Base-by-base conservation (phyloP, 2,888 invertebrate species). In the Candidula unifasciata region DNA sequence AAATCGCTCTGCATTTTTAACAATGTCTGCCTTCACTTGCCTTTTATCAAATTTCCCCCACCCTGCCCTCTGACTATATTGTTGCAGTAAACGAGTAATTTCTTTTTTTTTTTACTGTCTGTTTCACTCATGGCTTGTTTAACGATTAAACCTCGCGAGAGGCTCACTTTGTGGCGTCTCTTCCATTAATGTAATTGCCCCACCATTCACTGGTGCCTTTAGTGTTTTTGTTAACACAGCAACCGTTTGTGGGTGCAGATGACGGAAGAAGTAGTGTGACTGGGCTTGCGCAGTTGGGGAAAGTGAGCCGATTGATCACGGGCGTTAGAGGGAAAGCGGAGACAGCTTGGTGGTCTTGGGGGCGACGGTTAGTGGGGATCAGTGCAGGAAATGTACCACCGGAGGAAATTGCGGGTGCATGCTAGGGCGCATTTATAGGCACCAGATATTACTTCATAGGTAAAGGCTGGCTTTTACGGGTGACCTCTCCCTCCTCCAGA, bases 101-200 rank as follows among this genome's bases (percentile, higher is more conserved):
- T 21, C 69, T 73, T 44, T 60, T 57, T 21, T 52, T 73, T 44
- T 52, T 54, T 54, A 74, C 74, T 74, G 74, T 74, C 74, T 54
- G 30, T 74, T 80, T 80, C 80, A 80, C 66, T 80, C 37, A 80
- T 52, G 68, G 52, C 35, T 80, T 68, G 80, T 80, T 80, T 80
- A 80, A 33, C 68, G 27, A 52, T 80, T 68, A 80, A 80, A 44
- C 52, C 68, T 64, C 78, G 24, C 30, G 52, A 80, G 80, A 68
- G 80, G 68, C 27, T 68, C 80, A 80, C 68, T 68, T 80, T 27
- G 68, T 52, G 52, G 80, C 66, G 52, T 68, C 80, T 57, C 66
- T n/a, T 68, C 80, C 80, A 80, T 80, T 80, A 80, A 80, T 80
- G 52, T 68, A 80, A 80, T 80, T 80, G 80, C 80, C 33, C 24